Percentiles rank a stretch among this genome's conserved stretches.
phyloP scores from a whole-genome alignment of 2,888 invertebrate species.

The Dexiosoma caninum region DNA sequence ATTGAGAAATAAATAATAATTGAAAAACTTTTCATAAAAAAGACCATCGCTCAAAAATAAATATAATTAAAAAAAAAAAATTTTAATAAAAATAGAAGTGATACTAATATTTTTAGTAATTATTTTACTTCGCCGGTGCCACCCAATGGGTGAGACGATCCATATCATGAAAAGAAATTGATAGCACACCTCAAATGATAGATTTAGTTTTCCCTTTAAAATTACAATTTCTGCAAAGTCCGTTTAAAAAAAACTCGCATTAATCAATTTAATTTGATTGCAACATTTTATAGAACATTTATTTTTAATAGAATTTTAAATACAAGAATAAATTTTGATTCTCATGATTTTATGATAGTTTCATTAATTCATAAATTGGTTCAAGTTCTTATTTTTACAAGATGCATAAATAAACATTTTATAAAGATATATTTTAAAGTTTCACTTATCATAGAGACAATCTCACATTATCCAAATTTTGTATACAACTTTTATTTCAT shows the following conservation, averaged over 20 bases:
- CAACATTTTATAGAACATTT: conserved; percentile 1
- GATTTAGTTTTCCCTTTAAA: neutral
- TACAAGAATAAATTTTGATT: neutral
- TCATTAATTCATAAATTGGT: conserved; percentile 5
- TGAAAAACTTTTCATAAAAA: no score
- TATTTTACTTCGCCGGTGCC: no score
- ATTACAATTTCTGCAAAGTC: neutral
- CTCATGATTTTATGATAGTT: neutral
- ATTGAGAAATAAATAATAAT: no score
- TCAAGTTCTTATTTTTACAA: neutral
- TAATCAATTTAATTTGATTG: neutral
- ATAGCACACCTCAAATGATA: no score
- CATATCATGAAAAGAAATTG: no score
- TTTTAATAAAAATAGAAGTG: no score
- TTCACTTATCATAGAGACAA: neutral
- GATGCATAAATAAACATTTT: neutral
- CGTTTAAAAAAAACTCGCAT: neutral
- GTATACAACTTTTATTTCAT: neutral
- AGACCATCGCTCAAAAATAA: no score
- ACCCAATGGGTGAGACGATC: no score
- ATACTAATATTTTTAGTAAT: no score
- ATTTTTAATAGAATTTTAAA: neutral
- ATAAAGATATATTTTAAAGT: neutral
- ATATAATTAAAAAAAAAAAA: no score
- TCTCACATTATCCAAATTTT: no score